Evolutionary conservation across 2,888 invertebrate genomes (phyloP).

Genomic region (Ellobium chinense): DNA sequence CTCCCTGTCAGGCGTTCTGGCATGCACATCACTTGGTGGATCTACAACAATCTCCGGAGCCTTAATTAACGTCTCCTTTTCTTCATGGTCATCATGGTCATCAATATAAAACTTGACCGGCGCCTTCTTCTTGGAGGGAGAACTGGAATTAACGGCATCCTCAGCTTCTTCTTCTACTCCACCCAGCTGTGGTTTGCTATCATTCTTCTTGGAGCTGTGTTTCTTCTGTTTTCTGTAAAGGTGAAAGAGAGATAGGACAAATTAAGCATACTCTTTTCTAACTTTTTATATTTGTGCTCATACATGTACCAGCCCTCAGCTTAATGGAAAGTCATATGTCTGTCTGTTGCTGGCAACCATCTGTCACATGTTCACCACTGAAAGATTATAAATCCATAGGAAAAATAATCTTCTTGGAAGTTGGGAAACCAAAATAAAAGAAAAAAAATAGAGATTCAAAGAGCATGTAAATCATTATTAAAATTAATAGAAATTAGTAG

Average conservation of each 20-base stretch:
- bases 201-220: conserved; percentile 46
- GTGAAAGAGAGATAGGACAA: not conserved
- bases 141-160: conserved; percentile 42
- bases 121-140: conserved; percentile 55
- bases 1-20: conserved; percentile 33
- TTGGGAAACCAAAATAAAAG: too few relatives aligned
- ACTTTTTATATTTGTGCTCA: too few relatives aligned
- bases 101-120: conserved; percentile 71
- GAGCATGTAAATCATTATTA: too few relatives aligned
- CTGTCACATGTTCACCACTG: too few relatives aligned
- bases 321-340: too few relatives aligned
- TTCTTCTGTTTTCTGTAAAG: conserved; percentile 49
- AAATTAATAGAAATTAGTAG: too few relatives aligned
- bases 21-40: conserved; percentile 63
- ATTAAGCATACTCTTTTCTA: too few relatives aligned
- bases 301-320: too few relatives aligned
- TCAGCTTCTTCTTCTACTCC: conserved; percentile 38
- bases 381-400: too few relatives aligned
- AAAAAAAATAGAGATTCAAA: too few relatives aligned
- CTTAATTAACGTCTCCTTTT: conserved; percentile 60
- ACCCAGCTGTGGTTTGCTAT: conserved; percentile 35
- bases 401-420: too few relatives aligned
- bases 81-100: conserved; percentile 58
- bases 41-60: conserved; percentile 70
- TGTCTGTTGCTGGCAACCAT: too few relatives aligned